Evolutionary conservation across 2,797 vertebrate genomes (phyloP), one percentile per base, ranked within the genome.

Genomic region (Mico argentatus): DNA sequence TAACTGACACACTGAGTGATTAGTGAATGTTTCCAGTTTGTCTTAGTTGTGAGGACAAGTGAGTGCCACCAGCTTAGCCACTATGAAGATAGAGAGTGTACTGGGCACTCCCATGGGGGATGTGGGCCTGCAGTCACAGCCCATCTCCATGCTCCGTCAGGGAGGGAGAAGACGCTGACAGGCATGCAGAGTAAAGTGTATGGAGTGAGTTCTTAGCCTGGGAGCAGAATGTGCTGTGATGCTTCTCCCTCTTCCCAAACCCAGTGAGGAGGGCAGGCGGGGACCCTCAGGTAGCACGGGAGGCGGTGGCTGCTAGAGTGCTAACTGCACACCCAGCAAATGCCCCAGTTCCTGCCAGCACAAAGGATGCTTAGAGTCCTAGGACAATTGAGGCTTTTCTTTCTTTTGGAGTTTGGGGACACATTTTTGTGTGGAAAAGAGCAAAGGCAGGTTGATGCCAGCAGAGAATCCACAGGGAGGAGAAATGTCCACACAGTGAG

Each of bases 121-220:
- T 5, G 0, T 1, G n/a, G 48, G 48, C 75, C 48, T 4, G 15
- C 0, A 3, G n/a, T 7, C 4, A 4, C 20, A 24, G 36, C 33
- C 33, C 19, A 1, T 2, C 33, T 55, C 57, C 7, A 52, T 64
- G 55, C 67, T 59, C 9, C 22, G 0, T 7, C 30, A 7, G 76
- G 48, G 50, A 46, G 55, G 70, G 24, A 13, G 12, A 19, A 61
- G 76, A 59, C 12, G n/a, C 3, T 7, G 39, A 27, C 4, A 14
- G 59, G 5, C 8, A 33, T 27, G 41, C n/a, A 2, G 70, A 39
- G 55, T 52, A 55, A 39, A 33, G 22, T 0, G 0, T 39, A 9
- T 41, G 70, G 41, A 46, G 79, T 27, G 67, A 26, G 22, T 17
- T 2, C 2, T 39, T 26, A 9, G 24, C 30, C 41, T 44, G 48